phyloP scores from a whole-genome alignment of 2,113 vertebrate genomes.

The Microtus montanus region DNA sequence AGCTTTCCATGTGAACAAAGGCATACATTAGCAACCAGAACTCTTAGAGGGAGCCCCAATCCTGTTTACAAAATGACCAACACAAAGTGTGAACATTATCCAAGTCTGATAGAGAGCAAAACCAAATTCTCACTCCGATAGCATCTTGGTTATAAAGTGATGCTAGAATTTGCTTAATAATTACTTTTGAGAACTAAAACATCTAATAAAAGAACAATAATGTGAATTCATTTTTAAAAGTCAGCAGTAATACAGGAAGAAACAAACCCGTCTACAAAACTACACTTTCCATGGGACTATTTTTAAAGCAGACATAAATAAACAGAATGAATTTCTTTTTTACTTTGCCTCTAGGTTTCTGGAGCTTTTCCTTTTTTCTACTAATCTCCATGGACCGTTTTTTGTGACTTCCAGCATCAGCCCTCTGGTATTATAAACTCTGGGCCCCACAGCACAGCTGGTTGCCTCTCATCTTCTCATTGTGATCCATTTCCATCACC shows the following conservation, averaged over 20 bases:
- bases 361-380: not conserved
- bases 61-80: not conserved
- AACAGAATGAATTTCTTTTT: constrained; percentile 16
- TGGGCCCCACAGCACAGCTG: not conserved
- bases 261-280: constrained; percentile 11
- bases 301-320: constrained; percentile 22
- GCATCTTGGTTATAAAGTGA: not conserved
- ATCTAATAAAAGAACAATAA: constrained; percentile 8
- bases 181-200: constrained; percentile 35
- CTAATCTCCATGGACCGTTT: not conserved
- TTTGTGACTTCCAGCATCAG: not conserved
- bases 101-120: not conserved
- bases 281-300: not conserved
- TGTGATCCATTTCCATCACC: not conserved
- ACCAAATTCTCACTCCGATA: not conserved
- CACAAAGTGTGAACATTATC: not conserved
- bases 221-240: constrained; percentile 47
- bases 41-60: not conserved
- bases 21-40: constrained; percentile 39
- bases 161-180: not conserved
- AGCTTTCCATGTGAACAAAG: constrained; percentile 41
- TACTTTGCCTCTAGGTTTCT: not conserved
- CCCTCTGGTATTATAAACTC: not conserved
- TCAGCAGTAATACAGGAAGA: not conserved
- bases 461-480: not conserved